Conservation (phyloP, 2,113 vertebrate species). For the Xenopus tropicalis region DNA sequence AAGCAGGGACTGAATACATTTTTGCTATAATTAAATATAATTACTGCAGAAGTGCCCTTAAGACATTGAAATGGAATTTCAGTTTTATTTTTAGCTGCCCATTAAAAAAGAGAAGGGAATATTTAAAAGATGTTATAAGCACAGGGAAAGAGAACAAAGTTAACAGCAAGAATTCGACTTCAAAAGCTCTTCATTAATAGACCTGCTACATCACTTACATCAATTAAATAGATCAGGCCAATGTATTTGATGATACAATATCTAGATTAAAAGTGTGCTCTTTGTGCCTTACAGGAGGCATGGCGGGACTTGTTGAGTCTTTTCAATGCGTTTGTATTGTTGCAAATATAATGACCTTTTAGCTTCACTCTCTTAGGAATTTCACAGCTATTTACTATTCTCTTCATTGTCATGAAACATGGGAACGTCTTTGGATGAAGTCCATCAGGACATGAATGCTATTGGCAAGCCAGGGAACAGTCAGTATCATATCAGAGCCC, state of each 20-base stretch:
- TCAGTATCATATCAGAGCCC: slow-evolving; percentile 10
- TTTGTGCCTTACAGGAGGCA: background rate
- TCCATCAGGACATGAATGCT: background rate
- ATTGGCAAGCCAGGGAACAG: background rate
- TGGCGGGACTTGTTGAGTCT: background rate
- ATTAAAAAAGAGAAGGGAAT: too few relatives aligned
- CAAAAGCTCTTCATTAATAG: background rate
- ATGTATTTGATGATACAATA: background rate
- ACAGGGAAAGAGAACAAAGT: too few relatives aligned
- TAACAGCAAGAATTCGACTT: background rate
- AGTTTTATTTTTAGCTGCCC: too few relatives aligned
- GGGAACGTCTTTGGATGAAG: slow-evolving; percentile 2
- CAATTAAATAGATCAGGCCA: background rate
- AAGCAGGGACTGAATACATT: too few relatives aligned
- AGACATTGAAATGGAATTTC: too few relatives aligned
- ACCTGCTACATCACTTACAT: too few relatives aligned
- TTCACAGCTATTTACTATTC: background rate
- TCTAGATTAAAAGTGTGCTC: background rate
- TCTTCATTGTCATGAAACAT: slow-evolving; percentile 5
- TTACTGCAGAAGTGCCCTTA: background rate
- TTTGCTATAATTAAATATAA: background rate
- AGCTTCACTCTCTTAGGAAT: slow-evolving; percentile 2
- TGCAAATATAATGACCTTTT: background rate
- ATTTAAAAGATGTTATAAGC: too few relatives aligned
- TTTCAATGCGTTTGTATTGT: background rate